Percentiles rank a stretch among this genome's conserved stretches.
Evolutionary conservation across 92 coral and sea anemone species (phyloP).

Genomic region (Epizoanthus rinbou): DNA sequence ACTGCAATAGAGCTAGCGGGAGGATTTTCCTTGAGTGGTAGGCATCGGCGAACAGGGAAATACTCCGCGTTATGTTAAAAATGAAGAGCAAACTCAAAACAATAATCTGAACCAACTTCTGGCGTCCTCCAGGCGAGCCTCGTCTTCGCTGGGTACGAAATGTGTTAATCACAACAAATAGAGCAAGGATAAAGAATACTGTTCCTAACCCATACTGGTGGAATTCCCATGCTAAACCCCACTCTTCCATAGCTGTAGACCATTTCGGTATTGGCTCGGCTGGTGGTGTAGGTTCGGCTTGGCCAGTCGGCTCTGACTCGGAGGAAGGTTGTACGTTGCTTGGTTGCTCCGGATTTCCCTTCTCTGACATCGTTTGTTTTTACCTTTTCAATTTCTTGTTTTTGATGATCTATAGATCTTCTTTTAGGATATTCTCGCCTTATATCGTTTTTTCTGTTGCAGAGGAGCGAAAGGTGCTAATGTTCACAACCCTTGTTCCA

Average conservation of each 20-base stretch:
- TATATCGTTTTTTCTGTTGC: too few relatives aligned
- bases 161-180: constrained; percentile 42
- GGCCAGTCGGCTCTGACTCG: constrained; percentile 21
- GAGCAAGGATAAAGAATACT: constrained; percentile 43
- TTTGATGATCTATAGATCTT: too few relatives aligned
- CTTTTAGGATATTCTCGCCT: too few relatives aligned
- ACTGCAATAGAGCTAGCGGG: constrained; percentile 52
- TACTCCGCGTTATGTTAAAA: constrained; percentile 55
- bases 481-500: too few relatives aligned
- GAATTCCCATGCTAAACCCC: constrained; percentile 82
- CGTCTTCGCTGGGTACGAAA: constrained; percentile 33
- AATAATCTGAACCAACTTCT: constrained; percentile 62
- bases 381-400: too few relatives aligned
- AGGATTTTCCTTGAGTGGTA: constrained; percentile 60
- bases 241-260: constrained; percentile 51
- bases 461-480: too few relatives aligned
- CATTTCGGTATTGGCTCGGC: constrained; percentile 82
- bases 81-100: constrained; percentile 53
- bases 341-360: not conserved
- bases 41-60: constrained; percentile 66
- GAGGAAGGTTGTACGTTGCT: constrained; percentile 8
- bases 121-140: constrained; percentile 24
- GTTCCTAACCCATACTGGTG: constrained; percentile 76
- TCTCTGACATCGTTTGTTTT: constrained; percentile 18
- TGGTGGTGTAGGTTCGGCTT: constrained; percentile 21